Percentiles rank a stretch among this genome's conserved stretches.
Conservation (phyloP, 2,797 vertebrate species). For the Percopsis omiscomaycus region DNA sequence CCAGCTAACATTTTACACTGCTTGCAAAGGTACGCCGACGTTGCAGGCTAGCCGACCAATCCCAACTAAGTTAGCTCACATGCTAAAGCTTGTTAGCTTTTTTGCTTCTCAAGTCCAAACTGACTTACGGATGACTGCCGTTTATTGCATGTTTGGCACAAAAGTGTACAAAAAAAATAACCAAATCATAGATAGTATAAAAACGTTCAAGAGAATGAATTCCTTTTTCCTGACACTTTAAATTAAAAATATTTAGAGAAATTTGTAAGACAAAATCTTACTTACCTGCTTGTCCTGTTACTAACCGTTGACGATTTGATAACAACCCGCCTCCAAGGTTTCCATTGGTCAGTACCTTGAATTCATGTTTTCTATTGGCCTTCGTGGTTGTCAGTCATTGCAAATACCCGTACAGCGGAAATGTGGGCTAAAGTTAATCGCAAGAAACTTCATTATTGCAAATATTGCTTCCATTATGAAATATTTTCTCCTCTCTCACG, state of each 20-base stretch:
- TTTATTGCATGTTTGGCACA: conserved; percentile 39
- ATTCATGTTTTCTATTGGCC: conserved; percentile 54
- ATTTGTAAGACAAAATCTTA: conserved; percentile 70
- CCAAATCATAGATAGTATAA: neutral
- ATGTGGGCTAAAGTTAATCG: conserved; percentile 72
- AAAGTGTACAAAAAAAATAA: conserved; percentile 37
- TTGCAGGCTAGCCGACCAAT: conserved; percentile 33
- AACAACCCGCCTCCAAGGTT: conserved; percentile 39
- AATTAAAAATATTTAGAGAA: conserved; percentile 37
- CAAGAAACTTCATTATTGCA: conserved; percentile 65
- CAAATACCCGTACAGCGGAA: conserved; percentile 76
- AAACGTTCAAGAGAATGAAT: neutral
- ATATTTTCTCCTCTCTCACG: conserved; percentile 10
- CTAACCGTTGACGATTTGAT: conserved; percentile 66
- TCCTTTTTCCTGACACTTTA: conserved; percentile 20
- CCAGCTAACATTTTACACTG: conserved; percentile 17
- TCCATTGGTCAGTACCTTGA: conserved; percentile 54
- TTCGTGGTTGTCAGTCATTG: conserved; percentile 25
- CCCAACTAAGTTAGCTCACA: conserved; percentile 44
- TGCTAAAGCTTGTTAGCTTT: conserved; percentile 66
- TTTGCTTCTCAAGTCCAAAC: conserved; percentile 60
- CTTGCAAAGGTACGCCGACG: conserved; percentile 5
- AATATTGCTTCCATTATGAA: conserved; percentile 42
- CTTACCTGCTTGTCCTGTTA: conserved; percentile 75
- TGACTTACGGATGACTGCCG: conserved; percentile 63